Conservation (phyloP, 2,113 vertebrate species). For the Glaucidium brasilianum region DNA sequence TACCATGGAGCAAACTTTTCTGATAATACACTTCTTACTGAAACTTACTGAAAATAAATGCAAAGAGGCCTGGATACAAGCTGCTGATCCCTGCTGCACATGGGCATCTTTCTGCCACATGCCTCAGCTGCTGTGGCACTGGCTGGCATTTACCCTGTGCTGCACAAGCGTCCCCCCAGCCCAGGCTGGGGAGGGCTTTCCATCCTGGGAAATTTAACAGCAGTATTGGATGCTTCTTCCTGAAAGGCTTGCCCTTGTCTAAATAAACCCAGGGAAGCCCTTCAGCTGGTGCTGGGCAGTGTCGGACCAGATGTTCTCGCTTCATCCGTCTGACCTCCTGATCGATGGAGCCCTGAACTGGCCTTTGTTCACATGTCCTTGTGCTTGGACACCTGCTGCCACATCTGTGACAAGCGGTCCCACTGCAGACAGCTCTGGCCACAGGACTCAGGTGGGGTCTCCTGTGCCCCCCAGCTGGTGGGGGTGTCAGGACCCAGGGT, state of each 20-base stretch:
- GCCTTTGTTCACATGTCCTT: neutral
- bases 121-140: fast-evolving
- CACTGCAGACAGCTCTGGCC: neutral
- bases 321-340: neutral
- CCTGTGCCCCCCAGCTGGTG: neutral
- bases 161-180: neutral
- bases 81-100: neutral
- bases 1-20: neutral
- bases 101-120: fast-evolving
- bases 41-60: neutral
- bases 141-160: neutral
- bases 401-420: fast-evolving
- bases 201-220: neutral
- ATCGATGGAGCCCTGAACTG: neutral
- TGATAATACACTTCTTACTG: fast-evolving
- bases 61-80: neutral
- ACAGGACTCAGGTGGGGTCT: neutral
- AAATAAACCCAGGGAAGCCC: neutral
- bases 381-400: neutral
- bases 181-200: neutral
- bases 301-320: neutral
- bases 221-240: neutral
- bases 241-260: neutral
- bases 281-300: neutral
- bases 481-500: neutral